Conservation (phyloP, 2,888 invertebrate species). For the Elaeidobius kamerunicus region DNA sequence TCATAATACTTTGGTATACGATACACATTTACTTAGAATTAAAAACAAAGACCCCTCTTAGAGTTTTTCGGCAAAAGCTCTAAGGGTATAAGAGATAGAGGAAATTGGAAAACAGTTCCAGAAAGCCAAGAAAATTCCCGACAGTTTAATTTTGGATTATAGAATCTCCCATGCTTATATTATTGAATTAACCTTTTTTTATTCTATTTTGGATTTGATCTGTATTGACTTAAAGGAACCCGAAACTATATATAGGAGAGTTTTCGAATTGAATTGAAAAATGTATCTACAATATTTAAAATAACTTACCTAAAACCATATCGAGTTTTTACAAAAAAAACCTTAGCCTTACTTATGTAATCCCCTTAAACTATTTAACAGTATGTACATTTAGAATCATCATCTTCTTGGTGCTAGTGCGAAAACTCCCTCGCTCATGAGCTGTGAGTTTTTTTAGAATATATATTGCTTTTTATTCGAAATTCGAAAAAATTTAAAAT, state of each 20-base stretch:
- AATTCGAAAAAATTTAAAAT: no score
- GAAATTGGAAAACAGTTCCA: no score
- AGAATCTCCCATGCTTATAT: no score
- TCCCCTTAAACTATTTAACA: conserved; percentile 50
- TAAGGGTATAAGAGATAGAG: no score
- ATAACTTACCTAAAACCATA: conserved; percentile 42
- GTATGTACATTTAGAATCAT: conserved; percentile 59
- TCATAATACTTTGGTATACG: no score
- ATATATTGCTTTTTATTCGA: no score
- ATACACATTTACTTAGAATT: no score
- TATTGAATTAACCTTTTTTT: conserved; percentile 1
- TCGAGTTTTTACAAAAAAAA: conserved; percentile 34
- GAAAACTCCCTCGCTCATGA: conserved; percentile 4
- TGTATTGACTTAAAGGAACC: conserved; percentile 46
- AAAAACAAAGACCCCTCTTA: no score
- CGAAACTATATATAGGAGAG: conserved; percentile 50
- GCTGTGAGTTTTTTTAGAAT: no score
- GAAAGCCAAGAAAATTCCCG: no score
- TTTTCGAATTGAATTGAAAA: conserved; percentile 37
- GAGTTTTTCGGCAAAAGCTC: no score
- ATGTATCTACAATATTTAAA: conserved; percentile 43
- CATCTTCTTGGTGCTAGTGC: conserved; percentile 35
- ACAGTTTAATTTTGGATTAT: no score
- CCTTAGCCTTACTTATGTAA: conserved; percentile 21
- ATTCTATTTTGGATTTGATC: conserved; percentile 18